Base-by-base conservation (phyloP, 2,888 invertebrate genomes). In the Stenotaenia linearis region DNA sequence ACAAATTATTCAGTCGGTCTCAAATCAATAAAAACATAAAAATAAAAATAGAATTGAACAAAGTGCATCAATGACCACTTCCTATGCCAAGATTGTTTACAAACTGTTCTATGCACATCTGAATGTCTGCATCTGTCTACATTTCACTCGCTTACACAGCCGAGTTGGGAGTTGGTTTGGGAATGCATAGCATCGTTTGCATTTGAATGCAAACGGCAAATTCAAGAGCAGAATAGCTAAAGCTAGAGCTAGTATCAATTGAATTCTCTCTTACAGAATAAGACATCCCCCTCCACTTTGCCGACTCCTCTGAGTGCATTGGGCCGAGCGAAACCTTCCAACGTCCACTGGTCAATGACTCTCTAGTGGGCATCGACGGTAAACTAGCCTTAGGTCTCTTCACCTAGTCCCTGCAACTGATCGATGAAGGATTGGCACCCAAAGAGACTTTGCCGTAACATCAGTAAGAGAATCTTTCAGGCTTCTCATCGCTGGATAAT, bases 71-170 rank as follows among this genome's bases (percentile, higher is more conserved):
- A 69, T 28, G 69, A 28, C 69, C 69, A 69, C 69, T 69, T 69
- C 69, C 69, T 69, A 69, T 69, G 69, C 69, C 69, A 69, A 69
- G 69, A 69, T 69, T 69, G 69, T 69, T 69, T 69, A 69, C 69
- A 69, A 69, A 69, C 69, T 69, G 69, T 69, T 69, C 69, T 69
- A 69, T 69, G 69, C 69, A 69, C 69, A 69, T 69, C 69, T 69
- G 69, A 69, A 69, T 69, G 69, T 69, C 69, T 69, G 69, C 69
- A 69, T 69, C 69, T 69, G 69, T 69, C 69, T 69, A 69, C 69
- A 69, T 69, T 69, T 69, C 69, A 69, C 25, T 69, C 28, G 69
- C 25, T 23, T 69, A 69, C 69, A 69, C 25, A 28, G 69, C 69
- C 28, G 69, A 69, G 69, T 69, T 69, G 69, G 69, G 69, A 69